phyloP scores from a whole-genome alignment of 2,113 vertebrate genomes.

The Rhipidura dahli region DNA sequence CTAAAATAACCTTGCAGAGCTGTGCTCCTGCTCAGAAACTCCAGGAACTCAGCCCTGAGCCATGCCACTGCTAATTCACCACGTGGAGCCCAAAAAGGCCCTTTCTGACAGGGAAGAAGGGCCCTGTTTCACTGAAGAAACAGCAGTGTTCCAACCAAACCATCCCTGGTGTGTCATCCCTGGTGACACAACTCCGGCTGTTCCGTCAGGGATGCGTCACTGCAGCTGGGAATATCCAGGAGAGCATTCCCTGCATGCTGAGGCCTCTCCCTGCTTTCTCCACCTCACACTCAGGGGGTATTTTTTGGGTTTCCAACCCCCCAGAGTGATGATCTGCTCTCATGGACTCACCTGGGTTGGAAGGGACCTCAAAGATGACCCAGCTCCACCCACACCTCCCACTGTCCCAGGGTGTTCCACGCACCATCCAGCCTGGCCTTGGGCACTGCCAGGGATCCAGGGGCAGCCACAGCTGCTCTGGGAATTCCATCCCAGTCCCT shows the following conservation, averaged over 20 bases:
- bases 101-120: neutral
- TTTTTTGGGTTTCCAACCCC: fast-evolving
- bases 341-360: neutral
- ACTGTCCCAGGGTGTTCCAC: neutral
- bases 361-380: too few relatives aligned
- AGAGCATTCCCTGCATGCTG: fast-evolving
- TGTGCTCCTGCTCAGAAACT: neutral
- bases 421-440: neutral
- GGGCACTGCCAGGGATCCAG: neutral
- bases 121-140: neutral
- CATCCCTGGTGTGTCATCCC: fast-evolving
- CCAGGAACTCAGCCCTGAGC: neutral
- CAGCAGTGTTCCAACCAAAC: neutral
- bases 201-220: neutral
- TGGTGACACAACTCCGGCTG: neutral
- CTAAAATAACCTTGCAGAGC: neutral
- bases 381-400: neutral
- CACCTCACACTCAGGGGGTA: neutral
- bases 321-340: neutral
- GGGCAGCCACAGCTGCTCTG: neutral
- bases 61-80: neutral
- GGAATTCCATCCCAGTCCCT: neutral
- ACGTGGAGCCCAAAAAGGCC: fast-evolving
- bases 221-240: fast-evolving
- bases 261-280: neutral